phyloP scores from a whole-genome alignment of 2,888 invertebrate genomes.

The Meiosimyza platycephala region DNA sequence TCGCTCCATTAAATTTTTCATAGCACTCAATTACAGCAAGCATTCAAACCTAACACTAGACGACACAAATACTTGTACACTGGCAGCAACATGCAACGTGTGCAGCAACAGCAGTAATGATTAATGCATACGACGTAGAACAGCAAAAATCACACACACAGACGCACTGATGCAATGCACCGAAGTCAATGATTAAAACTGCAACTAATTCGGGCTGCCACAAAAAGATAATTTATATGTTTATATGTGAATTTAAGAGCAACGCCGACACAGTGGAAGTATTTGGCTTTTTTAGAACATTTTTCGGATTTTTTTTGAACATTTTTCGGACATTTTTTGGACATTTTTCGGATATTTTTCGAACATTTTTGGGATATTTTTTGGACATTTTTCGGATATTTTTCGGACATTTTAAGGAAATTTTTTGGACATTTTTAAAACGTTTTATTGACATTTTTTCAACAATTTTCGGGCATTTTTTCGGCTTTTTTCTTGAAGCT shows the following conservation, averaged over 20 bases:
- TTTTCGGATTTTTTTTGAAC: no score
- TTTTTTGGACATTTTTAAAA: no score
- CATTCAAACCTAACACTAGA: constrained; percentile 1
- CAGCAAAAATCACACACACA: background rate
- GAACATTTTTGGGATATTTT: no score
- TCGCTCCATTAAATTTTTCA: constrained; percentile 6
- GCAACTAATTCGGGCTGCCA: constrained; percentile 28
- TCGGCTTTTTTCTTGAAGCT: no score
- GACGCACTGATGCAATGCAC: background rate
- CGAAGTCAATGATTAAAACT: constrained; percentile 30
- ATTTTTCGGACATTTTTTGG: no score
- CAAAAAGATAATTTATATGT: constrained; percentile 18
- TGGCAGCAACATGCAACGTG: background rate
- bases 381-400: no score
- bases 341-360: no score
- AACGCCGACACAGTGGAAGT: background rate
- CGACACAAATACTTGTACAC: background rate
- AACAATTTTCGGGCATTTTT: no score
- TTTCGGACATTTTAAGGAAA: no score
- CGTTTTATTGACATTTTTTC: no score
- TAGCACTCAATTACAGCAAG: background rate
- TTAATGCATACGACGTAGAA: constrained; percentile 1
- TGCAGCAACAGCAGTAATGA: constrained; percentile 9
- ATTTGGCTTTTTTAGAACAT: no score
- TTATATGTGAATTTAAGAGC: constrained; percentile 13